Evolutionary conservation across 2,797 vertebrate species (phyloP).

Genomic region (Leontocebus nigricollis): DNA sequence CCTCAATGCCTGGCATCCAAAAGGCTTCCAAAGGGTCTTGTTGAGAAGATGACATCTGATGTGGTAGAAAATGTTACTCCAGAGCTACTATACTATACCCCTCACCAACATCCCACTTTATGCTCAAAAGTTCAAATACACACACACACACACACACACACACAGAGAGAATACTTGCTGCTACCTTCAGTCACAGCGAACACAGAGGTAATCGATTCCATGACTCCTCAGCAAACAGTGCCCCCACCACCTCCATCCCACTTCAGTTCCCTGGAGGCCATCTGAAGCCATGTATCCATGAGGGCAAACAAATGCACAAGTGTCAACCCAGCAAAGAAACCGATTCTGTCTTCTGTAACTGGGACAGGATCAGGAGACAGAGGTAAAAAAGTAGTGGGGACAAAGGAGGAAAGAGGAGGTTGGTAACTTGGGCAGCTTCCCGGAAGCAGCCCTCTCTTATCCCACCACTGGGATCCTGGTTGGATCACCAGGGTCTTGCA

Average conservation of each 20-base stretch:
- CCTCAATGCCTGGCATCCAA: slow-evolving; percentile 15
- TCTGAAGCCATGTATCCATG: slow-evolving; percentile 59
- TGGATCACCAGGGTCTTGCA: background rate
- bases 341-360: background rate
- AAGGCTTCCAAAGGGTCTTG: slow-evolving; percentile 21
- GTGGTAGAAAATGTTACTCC: slow-evolving; percentile 28
- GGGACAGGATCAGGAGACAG: slow-evolving; percentile 39
- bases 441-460: background rate
- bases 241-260: slow-evolving; percentile 13
- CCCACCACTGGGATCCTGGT: background rate
- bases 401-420: background rate
- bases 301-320: slow-evolving; percentile 58
- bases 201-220: slow-evolving; percentile 67
- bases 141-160: background rate
- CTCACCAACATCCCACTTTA: background rate
- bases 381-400: background rate
- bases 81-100: background rate
- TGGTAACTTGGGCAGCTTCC: background rate
- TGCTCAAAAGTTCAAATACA: background rate
- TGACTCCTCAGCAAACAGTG: slow-evolving; percentile 70
- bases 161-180: background rate
- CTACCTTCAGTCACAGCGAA: slow-evolving; percentile 65
- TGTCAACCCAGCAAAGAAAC: slow-evolving; percentile 50
- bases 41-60: slow-evolving; percentile 21
- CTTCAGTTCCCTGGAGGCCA: slow-evolving; percentile 38